Evolutionary conservation across 1,140 invertebrate genomes (phyloP).

Genomic region (Matsumurasca onukii): DNA sequence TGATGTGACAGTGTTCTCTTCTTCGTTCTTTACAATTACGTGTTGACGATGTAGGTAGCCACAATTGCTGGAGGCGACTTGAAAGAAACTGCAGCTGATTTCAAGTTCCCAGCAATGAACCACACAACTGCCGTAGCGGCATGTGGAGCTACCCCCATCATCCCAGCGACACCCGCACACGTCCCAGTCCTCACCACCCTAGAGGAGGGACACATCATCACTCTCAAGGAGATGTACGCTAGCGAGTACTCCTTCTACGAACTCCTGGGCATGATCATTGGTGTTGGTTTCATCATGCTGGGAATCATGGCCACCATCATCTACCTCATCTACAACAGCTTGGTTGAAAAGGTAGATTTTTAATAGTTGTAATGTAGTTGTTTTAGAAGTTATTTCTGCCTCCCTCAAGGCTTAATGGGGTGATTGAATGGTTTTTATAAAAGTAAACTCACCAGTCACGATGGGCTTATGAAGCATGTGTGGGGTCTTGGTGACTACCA

Average conservation of each 20-base stretch:
- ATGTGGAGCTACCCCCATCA: not conserved
- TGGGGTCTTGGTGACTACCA: too few species aligned
- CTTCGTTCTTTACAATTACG: too few species aligned
- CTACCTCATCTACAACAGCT: slow-evolving; percentile 20
- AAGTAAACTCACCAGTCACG: too few species aligned
- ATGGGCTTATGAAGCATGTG: too few species aligned
- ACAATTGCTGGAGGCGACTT: not conserved
- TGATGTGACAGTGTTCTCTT: too few species aligned
- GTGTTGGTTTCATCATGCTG: slow-evolving; percentile 19
- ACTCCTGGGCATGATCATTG: slow-evolving; percentile 18
- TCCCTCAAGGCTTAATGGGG: too few species aligned
- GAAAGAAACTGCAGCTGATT: not conserved
- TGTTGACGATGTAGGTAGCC: too few species aligned
- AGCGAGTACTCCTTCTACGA: slow-evolving; percentile 21
- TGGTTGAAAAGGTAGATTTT: slow-evolving; percentile 15
- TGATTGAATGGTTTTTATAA: too few species aligned
- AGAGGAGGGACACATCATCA: not conserved
- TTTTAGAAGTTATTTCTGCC: too few species aligned
- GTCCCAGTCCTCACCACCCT: not conserved
- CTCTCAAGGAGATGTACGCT: not conserved
- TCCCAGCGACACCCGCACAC: not conserved
- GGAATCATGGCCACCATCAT: slow-evolving; percentile 8
- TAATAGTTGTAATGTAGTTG: too few species aligned
- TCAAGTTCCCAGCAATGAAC: slow-evolving; percentile 6
- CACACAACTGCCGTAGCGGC: not conserved